A percentile compares a stretch with the other conserved stretches of the same genome.
Conservation (phyloP, 2,113 vertebrate species). For the Poeciliopsis occidentalis region DNA sequence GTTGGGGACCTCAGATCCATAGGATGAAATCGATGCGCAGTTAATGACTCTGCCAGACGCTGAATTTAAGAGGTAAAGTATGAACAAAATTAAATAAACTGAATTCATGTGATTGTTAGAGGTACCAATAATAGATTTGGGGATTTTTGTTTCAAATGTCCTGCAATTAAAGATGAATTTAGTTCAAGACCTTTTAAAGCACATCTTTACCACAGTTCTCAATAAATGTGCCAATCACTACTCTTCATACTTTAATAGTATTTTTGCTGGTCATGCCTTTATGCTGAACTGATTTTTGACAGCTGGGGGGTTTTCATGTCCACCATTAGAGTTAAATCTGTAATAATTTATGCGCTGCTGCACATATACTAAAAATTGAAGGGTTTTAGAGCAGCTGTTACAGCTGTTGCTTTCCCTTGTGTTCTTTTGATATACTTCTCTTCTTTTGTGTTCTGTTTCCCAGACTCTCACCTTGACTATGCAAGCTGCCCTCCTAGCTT, state of each 20-base stretch:
- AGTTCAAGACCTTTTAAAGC: not conserved
- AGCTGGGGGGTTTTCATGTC: conserved; percentile 12
- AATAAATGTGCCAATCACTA: not conserved
- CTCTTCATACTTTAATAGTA: not conserved
- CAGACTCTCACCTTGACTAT: conserved; percentile 42
- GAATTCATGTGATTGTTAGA: too few relatives aligned
- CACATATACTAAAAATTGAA: conserved; percentile 17
- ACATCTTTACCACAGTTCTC: not conserved
- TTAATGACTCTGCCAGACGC: too few relatives aligned
- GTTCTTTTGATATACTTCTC: conserved; percentile 39
- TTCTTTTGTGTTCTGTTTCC: conserved; percentile 34
- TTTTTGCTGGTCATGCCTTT: not conserved
- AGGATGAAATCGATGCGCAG: too few relatives aligned
- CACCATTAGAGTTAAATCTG: not conserved
- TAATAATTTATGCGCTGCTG: not conserved
- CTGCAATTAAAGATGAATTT: too few relatives aligned
- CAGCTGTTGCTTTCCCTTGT: conserved; percentile 49
- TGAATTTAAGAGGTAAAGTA: too few relatives aligned
- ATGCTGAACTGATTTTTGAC: not conserved
- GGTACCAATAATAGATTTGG: too few relatives aligned
- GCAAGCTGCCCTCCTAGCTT: conserved; percentile 42
- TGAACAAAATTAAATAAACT: too few relatives aligned
- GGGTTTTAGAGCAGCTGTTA: conserved; percentile 34
- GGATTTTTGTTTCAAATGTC: too few relatives aligned
- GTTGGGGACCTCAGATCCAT: too few relatives aligned